Base-by-base conservation (phyloP, 1,140 invertebrate species). In the Hydropsyche tenuis region DNA sequence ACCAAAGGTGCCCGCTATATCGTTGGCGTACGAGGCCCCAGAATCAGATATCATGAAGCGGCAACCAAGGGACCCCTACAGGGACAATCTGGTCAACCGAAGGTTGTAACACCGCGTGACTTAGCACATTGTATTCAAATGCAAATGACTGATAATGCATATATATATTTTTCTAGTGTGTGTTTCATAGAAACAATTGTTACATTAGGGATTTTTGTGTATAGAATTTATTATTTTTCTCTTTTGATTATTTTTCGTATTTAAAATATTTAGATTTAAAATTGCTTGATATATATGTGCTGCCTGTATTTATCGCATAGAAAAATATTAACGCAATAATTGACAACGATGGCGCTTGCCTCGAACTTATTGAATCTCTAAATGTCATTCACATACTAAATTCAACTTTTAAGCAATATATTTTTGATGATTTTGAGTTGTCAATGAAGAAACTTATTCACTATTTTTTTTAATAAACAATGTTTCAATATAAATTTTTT, bases 31-130 rank as follows among this genome's bases (percentile, higher is more conserved):
- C 88, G 96, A 97, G 89, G 91, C 93, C 86, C 93, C 95, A 83
- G 96, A 97, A 88, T 93, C 91, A 82, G 95, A 97, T 90, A 97
- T 97, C 87, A 97, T 97, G 95, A 96, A 97, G 91, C 89, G 95
- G 82, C 91, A 93, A 88, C 95, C 96, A 79, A 90, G 95, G 87
- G 92, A 97, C 88, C 95, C 95, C 82, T 90, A 93, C 88, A 91
- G 90, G 86, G 95, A 97, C 89, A 96, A 96, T 89, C 90, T 97
- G 86, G 95, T 97, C 83, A 97, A 96, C 88, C 91, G 94, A 90
- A 95, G 95, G 92, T 94, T 81, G 81, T 82, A 78, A 73, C 69
- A 69, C 72, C 73, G 73, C 68, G 73, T 63, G 60, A 76, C 68
- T 77, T 77, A 77, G 75, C 75, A 77, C 73, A 70, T 77, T 73